phyloP scores from a whole-genome alignment of 2,113 vertebrate genomes.

The Platichthys stellatus region DNA sequence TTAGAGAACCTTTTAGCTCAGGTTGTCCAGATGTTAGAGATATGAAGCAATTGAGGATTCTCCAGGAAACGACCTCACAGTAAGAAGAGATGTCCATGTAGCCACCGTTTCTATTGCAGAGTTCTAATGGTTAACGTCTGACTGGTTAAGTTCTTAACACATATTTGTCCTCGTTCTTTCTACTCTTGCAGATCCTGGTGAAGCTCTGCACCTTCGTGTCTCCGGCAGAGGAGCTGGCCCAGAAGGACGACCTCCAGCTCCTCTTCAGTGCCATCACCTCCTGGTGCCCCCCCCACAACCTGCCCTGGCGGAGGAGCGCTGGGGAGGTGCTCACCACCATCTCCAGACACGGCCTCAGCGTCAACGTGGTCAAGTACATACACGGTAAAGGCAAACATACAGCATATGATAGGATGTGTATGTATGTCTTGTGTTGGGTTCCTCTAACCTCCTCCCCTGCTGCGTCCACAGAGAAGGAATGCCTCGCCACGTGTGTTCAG shows the following conservation, averaged over 20 bases:
- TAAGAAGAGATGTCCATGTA: no score
- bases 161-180: not conserved
- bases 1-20: no score
- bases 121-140: no score
- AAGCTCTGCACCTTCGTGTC: constrained; percentile 97
- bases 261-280: constrained; percentile 99
- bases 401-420: not conserved
- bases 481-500: constrained; percentile 95
- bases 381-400: constrained; percentile 81
- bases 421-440: no score
- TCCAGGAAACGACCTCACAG: no score
- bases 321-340: constrained; percentile 99
- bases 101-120: no score
- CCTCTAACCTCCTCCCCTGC: not conserved
- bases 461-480: constrained; percentile 92
- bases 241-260: constrained; percentile 98
- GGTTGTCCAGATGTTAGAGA: no score
- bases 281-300: constrained; percentile 98
- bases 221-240: constrained; percentile 96
- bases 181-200: constrained; percentile 89
- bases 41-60: no score
- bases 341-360: constrained; percentile 95
- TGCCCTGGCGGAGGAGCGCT: constrained; percentile 97
- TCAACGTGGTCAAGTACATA: constrained; percentile 99
- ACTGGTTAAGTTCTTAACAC: no score